Percentiles rank a stretch among this genome's conserved stretches.
phyloP scores from a whole-genome alignment of 1,140 invertebrate species.

The Portunus trituberculatus region DNA sequence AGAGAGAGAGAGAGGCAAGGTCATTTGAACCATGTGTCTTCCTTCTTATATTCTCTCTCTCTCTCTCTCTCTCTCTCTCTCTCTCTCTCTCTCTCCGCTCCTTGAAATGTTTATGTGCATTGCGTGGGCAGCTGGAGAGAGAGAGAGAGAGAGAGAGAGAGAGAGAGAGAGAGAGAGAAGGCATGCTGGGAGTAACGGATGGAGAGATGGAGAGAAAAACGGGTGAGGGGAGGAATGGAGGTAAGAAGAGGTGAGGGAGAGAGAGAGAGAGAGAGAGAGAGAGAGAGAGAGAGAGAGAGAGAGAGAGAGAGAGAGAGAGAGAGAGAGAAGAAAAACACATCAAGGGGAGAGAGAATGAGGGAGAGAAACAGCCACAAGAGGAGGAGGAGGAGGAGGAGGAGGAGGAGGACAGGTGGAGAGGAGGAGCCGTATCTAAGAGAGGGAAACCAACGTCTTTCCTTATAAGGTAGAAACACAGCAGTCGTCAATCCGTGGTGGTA shows the following conservation, averaged over 20 bases:
- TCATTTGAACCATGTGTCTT: neutral
- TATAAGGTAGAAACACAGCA: neutral
- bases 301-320: too few species aligned
- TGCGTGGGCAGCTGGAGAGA: neutral
- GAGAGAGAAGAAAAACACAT: too few species aligned
- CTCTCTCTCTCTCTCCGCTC: neutral
- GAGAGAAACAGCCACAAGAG: neutral
- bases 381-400: neutral
- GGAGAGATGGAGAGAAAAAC: neutral
- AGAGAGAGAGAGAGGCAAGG: slow-evolving; percentile 6
- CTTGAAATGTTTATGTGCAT: neutral
- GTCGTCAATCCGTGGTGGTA: too few species aligned
- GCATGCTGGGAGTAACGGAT: neutral
- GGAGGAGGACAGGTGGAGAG: neutral
- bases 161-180: slow-evolving; percentile 30
- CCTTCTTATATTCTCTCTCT: neutral
- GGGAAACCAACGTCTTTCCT: neutral
- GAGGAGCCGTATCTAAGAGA: neutral
- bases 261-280: neutral
- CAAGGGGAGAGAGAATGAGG: too few species aligned
- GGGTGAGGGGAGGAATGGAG: neutral
- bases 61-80: neutral
- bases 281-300: neutral
- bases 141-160: slow-evolving; percentile 21
- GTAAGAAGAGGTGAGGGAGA: neutral